Base-by-base conservation (phyloP, 2,888 invertebrate species). In the Serripes groenlandicus region DNA sequence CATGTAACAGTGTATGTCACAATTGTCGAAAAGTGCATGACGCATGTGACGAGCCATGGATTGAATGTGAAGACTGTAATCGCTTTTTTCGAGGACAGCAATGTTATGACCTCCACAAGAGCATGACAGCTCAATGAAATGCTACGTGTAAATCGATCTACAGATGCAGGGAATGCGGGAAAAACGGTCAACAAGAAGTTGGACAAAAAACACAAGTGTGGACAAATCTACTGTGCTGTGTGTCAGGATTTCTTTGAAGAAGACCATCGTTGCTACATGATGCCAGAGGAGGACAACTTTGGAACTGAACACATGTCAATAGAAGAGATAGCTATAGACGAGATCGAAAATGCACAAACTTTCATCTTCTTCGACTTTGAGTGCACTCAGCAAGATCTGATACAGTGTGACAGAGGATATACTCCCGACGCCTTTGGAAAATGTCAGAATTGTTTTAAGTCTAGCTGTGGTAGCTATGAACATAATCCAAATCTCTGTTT, bases 401-500 rank as follows among this genome's bases (percentile, higher is more conserved):
- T n/a, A n/a, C n/a, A n/a, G n/a, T n/a, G n/a, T n/a, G n/a, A n/a
- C n/a, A n/a, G n/a, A n/a, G n/a, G n/a, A n/a, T n/a, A n/a, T n/a
- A n/a, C n/a, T n/a, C n/a, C n/a, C n/a, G n/a, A n/a, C n/a, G n/a
- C n/a, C n/a, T n/a, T n/a, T n/a, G n/a, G n/a, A n/a, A n/a, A n/a
- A n/a, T n/a, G n/a, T n/a, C n/a, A n/a, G n/a, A n/a, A n/a, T n/a
- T n/a, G n/a, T n/a, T n/a, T n/a, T n/a, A n/a, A n/a, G n/a, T n/a
- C n/a, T n/a, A n/a, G n/a, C n/a, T n/a, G n/a, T n/a, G n/a, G n/a
- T n/a, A n/a, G n/a, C n/a, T n/a, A n/a, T n/a, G n/a, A n/a, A n/a
- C n/a, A n/a, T n/a, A n/a, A n/a, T 9, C 82, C 78, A 15, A 82
- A 82, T 75, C 23, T 82, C 9, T 75, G 78, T 71, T 71, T 82